phyloP scores from a whole-genome alignment of 2,113 vertebrate genomes.

The Crotalus tigris region DNA sequence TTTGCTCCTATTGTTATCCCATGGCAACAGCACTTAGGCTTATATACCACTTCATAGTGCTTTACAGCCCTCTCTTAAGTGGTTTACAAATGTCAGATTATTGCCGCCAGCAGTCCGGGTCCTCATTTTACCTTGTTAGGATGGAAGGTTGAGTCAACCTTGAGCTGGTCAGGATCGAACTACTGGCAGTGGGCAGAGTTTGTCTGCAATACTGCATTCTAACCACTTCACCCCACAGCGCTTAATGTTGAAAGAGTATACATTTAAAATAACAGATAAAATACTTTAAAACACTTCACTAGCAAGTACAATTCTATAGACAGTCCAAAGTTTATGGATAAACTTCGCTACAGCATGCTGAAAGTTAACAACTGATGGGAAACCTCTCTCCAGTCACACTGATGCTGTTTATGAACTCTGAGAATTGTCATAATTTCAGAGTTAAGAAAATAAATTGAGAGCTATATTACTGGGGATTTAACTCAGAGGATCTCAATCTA shows the following conservation, averaged over 20 bases:
- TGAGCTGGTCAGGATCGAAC: neutral
- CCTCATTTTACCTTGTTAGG: no score
- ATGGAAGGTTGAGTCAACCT: neutral
- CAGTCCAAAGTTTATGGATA: neutral
- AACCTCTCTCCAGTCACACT: neutral
- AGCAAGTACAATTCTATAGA: neutral
- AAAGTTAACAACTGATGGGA: neutral
- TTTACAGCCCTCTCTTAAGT: no score
- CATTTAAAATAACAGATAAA: neutral
- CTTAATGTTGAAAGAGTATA: neutral
- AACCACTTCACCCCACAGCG: neutral
- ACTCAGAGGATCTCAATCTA: neutral
- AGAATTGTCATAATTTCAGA: neutral
- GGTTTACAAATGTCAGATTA: no score
- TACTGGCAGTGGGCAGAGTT: neutral
- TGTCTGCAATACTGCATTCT: neutral
- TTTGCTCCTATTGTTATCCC: neutral
- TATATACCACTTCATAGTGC: no score
- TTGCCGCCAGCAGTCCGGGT: no score
- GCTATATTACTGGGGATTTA: neutral
- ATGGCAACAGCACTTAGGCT: no score
- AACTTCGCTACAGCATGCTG: neutral
- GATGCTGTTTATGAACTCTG: neutral
- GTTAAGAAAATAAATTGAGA: neutral
- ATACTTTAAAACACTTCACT: neutral